A percentile compares a stretch with the other conserved stretches of the same genome.
These are phyloP conservation scores for Diadegma fenestrale DNA, from an alignment of 2,888 invertebrate genomes.

Conservation along the genomic window DNA sequence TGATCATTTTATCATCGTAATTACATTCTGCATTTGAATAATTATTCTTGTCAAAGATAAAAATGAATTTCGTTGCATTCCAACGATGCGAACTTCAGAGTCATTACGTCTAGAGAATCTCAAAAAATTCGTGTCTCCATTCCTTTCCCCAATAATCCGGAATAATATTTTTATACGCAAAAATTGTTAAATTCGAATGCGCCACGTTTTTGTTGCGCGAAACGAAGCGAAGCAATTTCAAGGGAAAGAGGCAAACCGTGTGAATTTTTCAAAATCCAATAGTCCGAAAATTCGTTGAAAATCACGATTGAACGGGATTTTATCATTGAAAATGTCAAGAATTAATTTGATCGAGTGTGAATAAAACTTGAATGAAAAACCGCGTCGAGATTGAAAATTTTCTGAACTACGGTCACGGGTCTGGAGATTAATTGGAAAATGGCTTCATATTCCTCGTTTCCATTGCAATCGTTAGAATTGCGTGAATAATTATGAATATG, in stretches of 20 bases:
- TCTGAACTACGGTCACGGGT: not conserved
- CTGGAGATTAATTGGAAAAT: not conserved
- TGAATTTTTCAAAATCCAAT: too few relatives aligned
- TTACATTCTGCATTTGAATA: too few relatives aligned
- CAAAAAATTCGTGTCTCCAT: not conserved
- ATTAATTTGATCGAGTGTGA: not conserved
- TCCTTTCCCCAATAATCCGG: not conserved
- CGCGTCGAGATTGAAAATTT: not conserved
- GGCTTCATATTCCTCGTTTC: not conserved
- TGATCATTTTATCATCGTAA: too few relatives aligned
- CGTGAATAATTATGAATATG: not conserved
- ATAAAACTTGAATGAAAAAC: not conserved
- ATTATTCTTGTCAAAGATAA: too few relatives aligned
- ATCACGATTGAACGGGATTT: not conserved
- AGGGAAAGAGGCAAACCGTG: not conserved
- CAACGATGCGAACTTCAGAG: too few relatives aligned
- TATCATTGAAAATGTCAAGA: not conserved
- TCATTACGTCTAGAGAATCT: not conserved
- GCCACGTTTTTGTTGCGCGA: conserved; percentile 29
- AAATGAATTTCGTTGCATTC: too few relatives aligned
- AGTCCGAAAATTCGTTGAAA: not conserved
- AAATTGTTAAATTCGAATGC: conserved; percentile 6
- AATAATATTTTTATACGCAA: not conserved
- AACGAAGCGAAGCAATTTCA: conserved; percentile 1
- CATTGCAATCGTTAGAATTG: too few relatives aligned